Evolutionary conservation across 2,797 vertebrate genomes (phyloP).

Genomic region (Tenualosa ilisha): DNA sequence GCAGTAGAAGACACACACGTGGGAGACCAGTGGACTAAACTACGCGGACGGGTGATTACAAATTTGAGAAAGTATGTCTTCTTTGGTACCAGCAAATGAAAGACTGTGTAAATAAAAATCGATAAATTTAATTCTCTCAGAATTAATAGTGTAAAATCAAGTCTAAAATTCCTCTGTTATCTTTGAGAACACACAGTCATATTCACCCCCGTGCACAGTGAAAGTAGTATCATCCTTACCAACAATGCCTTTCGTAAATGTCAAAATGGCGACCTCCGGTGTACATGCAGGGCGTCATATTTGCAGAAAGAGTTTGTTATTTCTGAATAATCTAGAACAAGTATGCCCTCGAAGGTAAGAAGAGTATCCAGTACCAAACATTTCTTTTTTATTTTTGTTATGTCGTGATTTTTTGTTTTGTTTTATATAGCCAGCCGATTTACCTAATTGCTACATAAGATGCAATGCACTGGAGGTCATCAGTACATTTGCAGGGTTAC

Average conservation of each 20-base stretch:
- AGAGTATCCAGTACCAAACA: not conserved
- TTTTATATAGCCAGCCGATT: not conserved
- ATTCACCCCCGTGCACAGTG: not conserved
- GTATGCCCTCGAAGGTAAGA: conserved; percentile 61
- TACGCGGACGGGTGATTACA: not conserved
- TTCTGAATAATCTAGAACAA: conserved; percentile 52
- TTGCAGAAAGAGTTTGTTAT: conserved; percentile 52
- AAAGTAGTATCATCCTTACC: conserved; percentile 60
- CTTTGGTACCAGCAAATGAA: not conserved
- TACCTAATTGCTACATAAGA: not conserved
- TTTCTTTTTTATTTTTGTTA: not conserved
- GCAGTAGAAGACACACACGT: not conserved
- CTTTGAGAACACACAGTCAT: not conserved
- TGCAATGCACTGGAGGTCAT: conserved; percentile 21
- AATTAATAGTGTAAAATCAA: fast-evolving
- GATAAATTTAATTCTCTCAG: not conserved
- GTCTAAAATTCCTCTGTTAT: no score
- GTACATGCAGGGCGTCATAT: conserved; percentile 59
- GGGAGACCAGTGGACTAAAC: not conserved
- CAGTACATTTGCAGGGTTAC: not conserved
- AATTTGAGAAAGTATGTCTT: not conserved
- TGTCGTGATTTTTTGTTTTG: not conserved
- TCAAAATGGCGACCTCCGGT: conserved; percentile 73
- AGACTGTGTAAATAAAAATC: not conserved
- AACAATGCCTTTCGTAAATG: conserved; percentile 48